Percentiles rank a stretch among this genome's conserved stretches.
phyloP scores from a whole-genome alignment of 1,140 invertebrate genomes.

The Drosophila saltans region DNA sequence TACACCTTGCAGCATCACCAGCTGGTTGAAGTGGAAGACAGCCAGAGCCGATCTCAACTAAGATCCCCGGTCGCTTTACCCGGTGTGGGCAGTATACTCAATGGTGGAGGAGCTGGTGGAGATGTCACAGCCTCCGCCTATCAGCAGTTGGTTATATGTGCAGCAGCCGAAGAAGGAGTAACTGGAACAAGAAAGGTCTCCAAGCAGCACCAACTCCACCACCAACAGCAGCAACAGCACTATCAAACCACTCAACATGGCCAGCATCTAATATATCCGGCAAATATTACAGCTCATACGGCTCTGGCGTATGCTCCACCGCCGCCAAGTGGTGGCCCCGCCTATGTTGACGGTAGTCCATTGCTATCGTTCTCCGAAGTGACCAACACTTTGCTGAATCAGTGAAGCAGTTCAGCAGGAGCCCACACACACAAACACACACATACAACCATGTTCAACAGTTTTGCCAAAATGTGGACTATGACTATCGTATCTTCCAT shows the following conservation, averaged over 20 bases:
- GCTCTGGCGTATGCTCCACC: conserved; percentile 77
- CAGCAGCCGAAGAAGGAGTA: conserved; percentile 57
- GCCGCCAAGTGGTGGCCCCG: conserved; percentile 75
- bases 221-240: conserved; percentile 38
- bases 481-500: conserved; percentile 83
- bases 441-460: conserved; percentile 61
- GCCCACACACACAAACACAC: conserved; percentile 3
- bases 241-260: conserved; percentile 47
- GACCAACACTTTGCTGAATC: conserved; percentile 90
- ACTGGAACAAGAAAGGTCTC: conserved; percentile 30
- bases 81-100: conserved; percentile 58
- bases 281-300: conserved; percentile 84
- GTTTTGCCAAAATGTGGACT: conserved; percentile 83
- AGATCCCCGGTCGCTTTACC: conserved; percentile 61
- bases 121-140: conserved; percentile 41
- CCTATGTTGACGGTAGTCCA: conserved; percentile 90
- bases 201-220: conserved; percentile 40
- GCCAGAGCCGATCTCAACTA: conserved; percentile 44
- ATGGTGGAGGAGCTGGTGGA: conserved; percentile 30
- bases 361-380: conserved; percentile 92
- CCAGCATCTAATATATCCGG: conserved; percentile 84
- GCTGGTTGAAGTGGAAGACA: conserved; percentile 47
- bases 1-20: conserved; percentile 57
- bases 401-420: conserved; percentile 81
- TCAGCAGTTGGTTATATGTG: conserved; percentile 69